Base-by-base conservation (phyloP, 2,888 invertebrate genomes). In the Heliconius cydno region DNA sequence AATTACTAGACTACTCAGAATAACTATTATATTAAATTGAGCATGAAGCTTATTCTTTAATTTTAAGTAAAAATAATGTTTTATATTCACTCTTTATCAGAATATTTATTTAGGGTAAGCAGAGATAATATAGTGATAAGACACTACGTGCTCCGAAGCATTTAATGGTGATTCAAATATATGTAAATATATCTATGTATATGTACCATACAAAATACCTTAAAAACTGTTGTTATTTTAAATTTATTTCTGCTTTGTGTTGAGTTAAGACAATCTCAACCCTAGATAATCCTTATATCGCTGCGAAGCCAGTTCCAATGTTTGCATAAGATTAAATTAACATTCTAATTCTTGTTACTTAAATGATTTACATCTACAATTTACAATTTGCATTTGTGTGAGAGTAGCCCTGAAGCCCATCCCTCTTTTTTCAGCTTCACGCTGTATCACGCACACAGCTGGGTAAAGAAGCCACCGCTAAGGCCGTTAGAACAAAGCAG, bases 261-360 rank as follows among this genome's bases (percentile, higher is more conserved):
- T 7, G 15, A 70, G 70, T 60, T n/a, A 60, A 73, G 60, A 15
- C 4, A 38, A 60, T 25, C 25, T 73, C 25, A n/a, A 60, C n/a
- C 7, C 70, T 70, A 25, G 25, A 13, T 60, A 60, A 73, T 73
- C 73, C 60, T 25, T 38, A n/a, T 60, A 73, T 73, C 34, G 60
- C 15, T 25, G 57, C n/a, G 4, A 25, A 15, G 9, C 38, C 34
- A n/a, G 60, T 60, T 73, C 7, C n/a, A 60, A 25, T 60, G 25
- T 73, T 73, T 38, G 38, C 5, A 13, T 34, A 60, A 60, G 25
- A 73, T 73, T 57, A 73, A 73, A 73, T 73, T 57, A 73, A 73
- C 60, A 73, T 73, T 38, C 73, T 34, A 73, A 73, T 70, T 73
- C 73, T 38, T 15, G 60, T 60, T 60, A 34, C 60, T 60, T 73